phyloP scores from a whole-genome alignment of 2,113 vertebrate genomes.

The Pogonocichla stellata region DNA sequence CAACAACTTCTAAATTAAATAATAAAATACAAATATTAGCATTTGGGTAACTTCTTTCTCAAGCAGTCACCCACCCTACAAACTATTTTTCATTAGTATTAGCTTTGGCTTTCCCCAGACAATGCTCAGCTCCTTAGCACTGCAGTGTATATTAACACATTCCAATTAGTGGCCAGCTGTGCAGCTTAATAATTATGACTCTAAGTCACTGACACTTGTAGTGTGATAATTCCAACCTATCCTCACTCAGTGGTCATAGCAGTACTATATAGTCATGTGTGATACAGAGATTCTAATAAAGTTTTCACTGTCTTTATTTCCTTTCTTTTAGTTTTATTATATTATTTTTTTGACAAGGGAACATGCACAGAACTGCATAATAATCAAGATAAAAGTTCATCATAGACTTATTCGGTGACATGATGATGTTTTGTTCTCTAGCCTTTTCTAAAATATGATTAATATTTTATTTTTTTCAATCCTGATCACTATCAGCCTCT shows the following conservation, averaged over 20 bases:
- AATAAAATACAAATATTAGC: slow-evolving; percentile 25
- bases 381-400: background rate
- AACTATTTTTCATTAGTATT: slow-evolving; percentile 1
- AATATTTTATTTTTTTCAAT: background rate
- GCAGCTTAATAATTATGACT: background rate
- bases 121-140: background rate
- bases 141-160: background rate
- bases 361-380: background rate
- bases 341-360: background rate
- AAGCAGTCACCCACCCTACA: background rate
- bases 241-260: background rate
- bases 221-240: background rate
- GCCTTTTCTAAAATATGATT: background rate
- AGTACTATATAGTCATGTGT: background rate
- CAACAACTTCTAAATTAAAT: slow-evolving; percentile 19
- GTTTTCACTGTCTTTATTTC: background rate
- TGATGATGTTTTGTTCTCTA: background rate
- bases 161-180: background rate
- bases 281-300: background rate
- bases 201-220: background rate
- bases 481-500: background rate
- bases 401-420: background rate
- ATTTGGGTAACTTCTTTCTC: background rate
- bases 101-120: background rate
- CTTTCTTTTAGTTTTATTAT: background rate